Percentiles rank a stretch among this genome's conserved stretches.
phyloP scores from a whole-genome alignment of 2,888 invertebrate species.

The Trachelus tabidus region DNA sequence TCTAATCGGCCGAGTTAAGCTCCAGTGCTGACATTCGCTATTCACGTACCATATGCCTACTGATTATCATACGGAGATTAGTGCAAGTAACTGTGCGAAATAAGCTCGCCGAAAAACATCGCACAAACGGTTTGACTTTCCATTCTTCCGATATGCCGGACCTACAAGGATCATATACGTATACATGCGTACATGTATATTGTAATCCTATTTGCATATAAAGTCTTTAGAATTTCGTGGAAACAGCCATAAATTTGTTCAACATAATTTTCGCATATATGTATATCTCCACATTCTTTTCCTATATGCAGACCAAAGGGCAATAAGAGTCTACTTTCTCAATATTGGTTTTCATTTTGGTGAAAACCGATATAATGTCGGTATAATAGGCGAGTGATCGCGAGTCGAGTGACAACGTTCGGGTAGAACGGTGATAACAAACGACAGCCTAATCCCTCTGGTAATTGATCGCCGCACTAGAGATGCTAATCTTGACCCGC shows the following conservation, averaged over 20 bases:
- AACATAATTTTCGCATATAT: background rate
- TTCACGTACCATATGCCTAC: background rate
- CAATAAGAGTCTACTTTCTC: background rate
- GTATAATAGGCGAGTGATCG: constrained; percentile 22
- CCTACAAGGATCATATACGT: background rate
- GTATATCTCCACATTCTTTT: background rate
- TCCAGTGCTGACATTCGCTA: background rate
- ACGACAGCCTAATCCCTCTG: constrained; percentile 42
- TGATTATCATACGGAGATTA: background rate
- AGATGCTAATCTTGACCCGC: constrained; percentile 41
- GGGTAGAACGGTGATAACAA: constrained; percentile 41
- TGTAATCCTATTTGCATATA: background rate
- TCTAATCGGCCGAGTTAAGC: background rate
- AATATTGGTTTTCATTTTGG: constrained; percentile 30
- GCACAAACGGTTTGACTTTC: background rate
- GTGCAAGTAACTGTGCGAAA: background rate
- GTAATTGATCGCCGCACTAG: constrained; percentile 45
- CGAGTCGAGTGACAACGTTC: constrained; percentile 36
- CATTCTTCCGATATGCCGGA: background rate
- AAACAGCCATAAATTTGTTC: background rate
- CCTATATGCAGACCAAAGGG: background rate
- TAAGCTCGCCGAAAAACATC: background rate
- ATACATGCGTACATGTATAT: background rate
- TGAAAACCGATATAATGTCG: constrained; percentile 22
- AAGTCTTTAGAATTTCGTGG: no score